phyloP scores from a whole-genome alignment of 1,140 invertebrate genomes.

The Drosophila auraria region DNA sequence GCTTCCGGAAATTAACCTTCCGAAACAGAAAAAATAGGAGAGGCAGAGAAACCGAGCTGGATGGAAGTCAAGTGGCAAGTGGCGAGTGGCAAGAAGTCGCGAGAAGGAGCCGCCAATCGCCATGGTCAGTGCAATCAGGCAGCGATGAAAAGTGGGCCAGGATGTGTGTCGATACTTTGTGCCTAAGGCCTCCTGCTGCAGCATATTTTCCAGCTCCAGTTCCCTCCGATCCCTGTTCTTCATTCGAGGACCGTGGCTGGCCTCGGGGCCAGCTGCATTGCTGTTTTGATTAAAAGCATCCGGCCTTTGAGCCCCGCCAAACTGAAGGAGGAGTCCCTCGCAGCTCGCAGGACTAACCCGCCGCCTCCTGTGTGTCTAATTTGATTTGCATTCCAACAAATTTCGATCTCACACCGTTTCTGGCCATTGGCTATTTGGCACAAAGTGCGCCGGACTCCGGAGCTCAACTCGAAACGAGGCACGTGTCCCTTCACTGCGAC shows the following conservation, averaged over 20 bases:
- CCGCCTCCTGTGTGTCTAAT: slow-evolving; percentile 53
- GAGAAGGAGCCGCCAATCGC: slow-evolving; percentile 37
- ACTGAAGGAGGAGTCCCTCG: slow-evolving; percentile 5
- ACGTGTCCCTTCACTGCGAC: slow-evolving; percentile 9
- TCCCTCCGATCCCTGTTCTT: background rate
- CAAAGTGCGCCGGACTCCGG: slow-evolving; percentile 14
- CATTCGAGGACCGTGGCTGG: background rate
- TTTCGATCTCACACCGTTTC: slow-evolving; percentile 58
- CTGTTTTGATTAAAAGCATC: slow-evolving; percentile 73
- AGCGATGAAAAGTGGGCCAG: slow-evolving; percentile 16
- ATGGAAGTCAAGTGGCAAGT: slow-evolving; percentile 13
- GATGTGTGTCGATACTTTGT: slow-evolving; percentile 36
- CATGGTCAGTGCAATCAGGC: slow-evolving; percentile 55
- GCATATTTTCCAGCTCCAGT: slow-evolving; percentile 16
- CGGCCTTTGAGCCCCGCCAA: slow-evolving; percentile 44
- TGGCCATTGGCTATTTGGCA: slow-evolving; percentile 34
- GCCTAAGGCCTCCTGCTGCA: slow-evolving; percentile 1
- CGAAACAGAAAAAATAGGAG: background rate
- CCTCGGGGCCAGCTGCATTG: slow-evolving; percentile 36
- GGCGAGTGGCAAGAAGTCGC: slow-evolving; percentile 9
- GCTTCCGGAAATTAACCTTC: slow-evolving; percentile 23
- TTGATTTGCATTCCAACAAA: slow-evolving; percentile 67
- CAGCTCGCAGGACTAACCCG: slow-evolving; percentile 7
- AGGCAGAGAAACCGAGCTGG: background rate
- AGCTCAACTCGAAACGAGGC: slow-evolving; percentile 23